Evolutionary conservation across 35 echinoderm and acorn worm genomes (phyloP), one percentile per base, ranked within the genome.

Genomic region (Apostichopus californicus): DNA sequence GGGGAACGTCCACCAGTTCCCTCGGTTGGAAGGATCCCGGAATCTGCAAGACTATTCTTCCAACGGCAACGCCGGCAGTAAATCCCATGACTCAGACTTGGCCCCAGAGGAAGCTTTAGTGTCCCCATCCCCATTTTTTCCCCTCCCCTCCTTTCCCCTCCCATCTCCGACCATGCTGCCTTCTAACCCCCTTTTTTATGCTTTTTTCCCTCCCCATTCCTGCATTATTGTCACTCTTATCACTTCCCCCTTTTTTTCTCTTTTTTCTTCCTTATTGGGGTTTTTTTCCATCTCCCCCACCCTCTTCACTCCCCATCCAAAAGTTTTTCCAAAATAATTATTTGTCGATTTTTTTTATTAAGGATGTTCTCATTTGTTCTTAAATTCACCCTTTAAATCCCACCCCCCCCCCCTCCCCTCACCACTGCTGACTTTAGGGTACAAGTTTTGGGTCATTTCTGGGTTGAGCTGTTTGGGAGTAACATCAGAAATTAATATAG

Each of bases 41-140:
- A 80, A 21, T 28, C 78, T 54, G 78, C 78, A 11, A 28, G 22
- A 21, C 22, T 80, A 80, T 80, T 80, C 78, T 80, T 80, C 78
- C 78, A 80, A 22, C 78, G 52, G 21, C 78, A 80, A 54, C 78
- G 21, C 78, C 78, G 21, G 21, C 52, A 54, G 52, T 28, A 54
- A 24, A 9, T 54, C 22, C 22, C 78, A 54, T 54, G 78, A 80
- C 78, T 54, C 78, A 24, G 22, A 10, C 22, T 80, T 12, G 9
- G 11, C 78, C 78, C 78, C 52, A 54, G 22, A 80, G 52, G 22
- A 6, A 17, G 78, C 11, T 21, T 54, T 54, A 11, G 78, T 80
- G 78, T 13, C 17, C 64, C 64, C 15, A 65, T 4, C 63, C 63
- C 63, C 63, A 9, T 65, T 17, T 4, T 15, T 9, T 9, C 64